phyloP scores from a whole-genome alignment of 2,113 vertebrate species.

The Sporophila hypoxantha region DNA sequence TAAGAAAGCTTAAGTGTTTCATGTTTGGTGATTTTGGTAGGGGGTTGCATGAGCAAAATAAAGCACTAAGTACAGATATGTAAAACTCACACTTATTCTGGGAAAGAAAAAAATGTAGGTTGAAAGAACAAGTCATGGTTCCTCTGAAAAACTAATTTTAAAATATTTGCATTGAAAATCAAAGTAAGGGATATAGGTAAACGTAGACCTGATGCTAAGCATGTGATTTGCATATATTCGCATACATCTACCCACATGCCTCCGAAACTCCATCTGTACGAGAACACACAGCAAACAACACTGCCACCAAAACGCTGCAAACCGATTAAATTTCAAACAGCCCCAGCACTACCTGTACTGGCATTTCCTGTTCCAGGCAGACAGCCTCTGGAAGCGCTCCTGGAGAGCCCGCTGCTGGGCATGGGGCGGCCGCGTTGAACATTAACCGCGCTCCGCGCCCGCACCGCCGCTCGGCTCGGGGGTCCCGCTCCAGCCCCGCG shows the following conservation, averaged over 20 bases:
- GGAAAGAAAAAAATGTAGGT: not conserved
- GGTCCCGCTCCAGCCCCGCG: not conserved
- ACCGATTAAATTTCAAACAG: not conserved
- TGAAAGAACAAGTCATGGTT: not conserved
- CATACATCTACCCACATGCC: not conserved
- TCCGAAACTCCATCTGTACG: not conserved
- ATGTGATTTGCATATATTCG: not conserved
- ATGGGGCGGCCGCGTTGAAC: constrained; percentile 12
- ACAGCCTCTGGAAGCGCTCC: not conserved
- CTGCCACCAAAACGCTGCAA: not conserved
- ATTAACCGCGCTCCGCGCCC: constrained; percentile 6
- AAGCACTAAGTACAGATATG: not conserved
- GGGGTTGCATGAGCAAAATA: not conserved
- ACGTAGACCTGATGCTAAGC: not conserved
- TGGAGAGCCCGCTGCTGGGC: not conserved
- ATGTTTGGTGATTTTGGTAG: not conserved
- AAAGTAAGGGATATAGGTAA: not conserved
- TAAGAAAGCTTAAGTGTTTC: not conserved
- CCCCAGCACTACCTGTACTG: constrained; percentile 21
- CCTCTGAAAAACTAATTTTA: not conserved
- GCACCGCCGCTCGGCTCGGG: not conserved
- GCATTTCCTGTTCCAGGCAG: constrained; percentile 58
- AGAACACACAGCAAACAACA: not conserved
- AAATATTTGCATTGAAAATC: not conserved
- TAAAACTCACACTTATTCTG: not conserved